Conservation (phyloP, 2,888 invertebrate species). For the Cheilosia soror region DNA sequence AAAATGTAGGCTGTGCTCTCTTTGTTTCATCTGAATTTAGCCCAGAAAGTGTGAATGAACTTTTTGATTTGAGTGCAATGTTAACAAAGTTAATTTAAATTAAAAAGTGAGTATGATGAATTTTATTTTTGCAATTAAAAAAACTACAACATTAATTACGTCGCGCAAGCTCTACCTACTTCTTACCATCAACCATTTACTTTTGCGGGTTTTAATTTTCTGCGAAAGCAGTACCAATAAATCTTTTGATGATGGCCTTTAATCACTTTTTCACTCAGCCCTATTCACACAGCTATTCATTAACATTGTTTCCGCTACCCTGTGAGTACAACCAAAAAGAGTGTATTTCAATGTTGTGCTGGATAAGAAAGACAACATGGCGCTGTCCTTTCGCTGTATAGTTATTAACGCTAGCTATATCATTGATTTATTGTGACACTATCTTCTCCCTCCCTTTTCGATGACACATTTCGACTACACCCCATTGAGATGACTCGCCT, state of each 20-base stretch:
- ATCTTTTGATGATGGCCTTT: not conserved
- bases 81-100: too few species aligned
- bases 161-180: too few species aligned
- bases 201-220: not conserved
- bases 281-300: not conserved
- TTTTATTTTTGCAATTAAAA: too few species aligned
- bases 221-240: not conserved
- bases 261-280: constrained; percentile 6
- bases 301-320: not conserved
- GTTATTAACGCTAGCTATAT: constrained; percentile 22
- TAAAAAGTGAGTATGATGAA: too few species aligned
- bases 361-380: not conserved
- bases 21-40: too few species aligned
- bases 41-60: too few species aligned
- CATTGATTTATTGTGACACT: constrained; percentile 35
- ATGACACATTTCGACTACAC: not conserved
- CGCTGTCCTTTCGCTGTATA: not conserved
- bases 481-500: not conserved
- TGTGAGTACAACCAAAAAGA: not conserved
- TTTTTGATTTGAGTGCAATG: too few species aligned
- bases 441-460: not conserved
- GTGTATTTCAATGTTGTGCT: not conserved
- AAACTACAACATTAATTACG: too few species aligned
- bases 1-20: too few species aligned
- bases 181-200: too few species aligned